Percentiles rank a stretch among this genome's conserved stretches.
Conservation (phyloP, 1,140 invertebrate genomes). For the Drosophila kikkawai region DNA sequence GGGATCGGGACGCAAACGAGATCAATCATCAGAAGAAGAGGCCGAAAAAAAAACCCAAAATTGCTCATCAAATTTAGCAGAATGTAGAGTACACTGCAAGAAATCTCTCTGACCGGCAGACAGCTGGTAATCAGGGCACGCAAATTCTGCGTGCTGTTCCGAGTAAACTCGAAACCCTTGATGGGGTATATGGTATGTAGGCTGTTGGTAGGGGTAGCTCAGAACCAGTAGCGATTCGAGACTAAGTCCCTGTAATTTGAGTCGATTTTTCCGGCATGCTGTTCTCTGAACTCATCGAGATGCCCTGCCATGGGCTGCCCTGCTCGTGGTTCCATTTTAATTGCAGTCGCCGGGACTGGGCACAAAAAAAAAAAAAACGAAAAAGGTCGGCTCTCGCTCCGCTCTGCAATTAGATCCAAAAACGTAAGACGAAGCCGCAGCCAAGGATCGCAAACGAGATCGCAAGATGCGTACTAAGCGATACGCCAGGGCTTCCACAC, state of each 20-base stretch:
- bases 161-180: conserved; percentile 63
- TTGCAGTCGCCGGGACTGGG: conserved; percentile 65
- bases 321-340: conserved; percentile 79
- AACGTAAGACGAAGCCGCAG: conserved; percentile 77
- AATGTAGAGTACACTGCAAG: conserved; percentile 52
- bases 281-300: conserved; percentile 54
- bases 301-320: conserved; percentile 36
- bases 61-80: conserved; percentile 66
- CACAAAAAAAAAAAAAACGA: conserved; percentile 12
- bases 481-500: conserved; percentile 38
- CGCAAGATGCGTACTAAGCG: conserved; percentile 56
- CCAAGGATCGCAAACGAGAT: conserved; percentile 62
- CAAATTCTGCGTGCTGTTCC: conserved; percentile 65
- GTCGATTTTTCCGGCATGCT: conserved; percentile 80
- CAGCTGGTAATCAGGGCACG: conserved; percentile 70
- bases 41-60: conserved; percentile 5
- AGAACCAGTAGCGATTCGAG: conserved; percentile 44
- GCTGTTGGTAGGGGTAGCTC: conserved; percentile 37
- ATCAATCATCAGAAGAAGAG: conserved; percentile 55
- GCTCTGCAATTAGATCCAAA: conserved; percentile 78
- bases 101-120: conserved; percentile 21
- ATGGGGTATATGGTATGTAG: conserved; percentile 10
- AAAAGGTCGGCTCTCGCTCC: conserved; percentile 60
- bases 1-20: conserved; percentile 19
- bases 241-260: conserved; percentile 70